Percentiles rank a stretch among this genome's conserved stretches.
Conservation (phyloP, 2,797 vertebrate genomes). For the Petrocephalus sullivani region DNA sequence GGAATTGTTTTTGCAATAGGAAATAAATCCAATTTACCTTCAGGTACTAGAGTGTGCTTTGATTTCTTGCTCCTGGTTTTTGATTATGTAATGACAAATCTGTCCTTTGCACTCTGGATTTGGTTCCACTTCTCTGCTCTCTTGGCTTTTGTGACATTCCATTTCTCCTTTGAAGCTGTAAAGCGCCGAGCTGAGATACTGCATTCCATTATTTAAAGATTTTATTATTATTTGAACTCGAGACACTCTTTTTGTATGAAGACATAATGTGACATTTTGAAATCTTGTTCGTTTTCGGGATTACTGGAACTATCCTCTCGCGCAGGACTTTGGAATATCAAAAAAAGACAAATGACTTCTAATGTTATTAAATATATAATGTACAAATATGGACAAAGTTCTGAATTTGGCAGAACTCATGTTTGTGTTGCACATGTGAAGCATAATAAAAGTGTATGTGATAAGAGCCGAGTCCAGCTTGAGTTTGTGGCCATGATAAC, state of each 20-base stretch:
- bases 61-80: constrained; percentile 54
- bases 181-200: constrained; percentile 34
- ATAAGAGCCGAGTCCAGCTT: constrained; percentile 28
- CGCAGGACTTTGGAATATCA: constrained; percentile 48
- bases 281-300: constrained; percentile 65
- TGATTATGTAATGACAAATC: constrained; percentile 44
- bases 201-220: constrained; percentile 65
- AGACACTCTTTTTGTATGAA: constrained; percentile 74
- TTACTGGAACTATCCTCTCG: constrained; percentile 61
- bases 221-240: constrained; percentile 71
- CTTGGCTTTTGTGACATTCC: constrained; percentile 53
- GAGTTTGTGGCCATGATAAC: constrained; percentile 24
- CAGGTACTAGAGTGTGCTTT: constrained; percentile 57
- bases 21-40: constrained; percentile 86
- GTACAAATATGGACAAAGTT: constrained; percentile 70
- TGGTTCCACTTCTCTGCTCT: constrained; percentile 44
- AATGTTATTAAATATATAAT: constrained; percentile 71
- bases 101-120: constrained; percentile 35
- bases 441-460: constrained; percentile 76
- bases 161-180: constrained; percentile 60
- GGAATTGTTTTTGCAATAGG: constrained; percentile 75
- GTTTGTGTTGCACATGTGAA: constrained; percentile 76
- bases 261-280: constrained; percentile 62
- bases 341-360: constrained; percentile 53
- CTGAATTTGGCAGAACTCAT: constrained; percentile 71